Percentiles rank a stretch among this genome's conserved stretches.
Conservation (phyloP, 2,888 invertebrate species). For the Parnassius glacialis region DNA sequence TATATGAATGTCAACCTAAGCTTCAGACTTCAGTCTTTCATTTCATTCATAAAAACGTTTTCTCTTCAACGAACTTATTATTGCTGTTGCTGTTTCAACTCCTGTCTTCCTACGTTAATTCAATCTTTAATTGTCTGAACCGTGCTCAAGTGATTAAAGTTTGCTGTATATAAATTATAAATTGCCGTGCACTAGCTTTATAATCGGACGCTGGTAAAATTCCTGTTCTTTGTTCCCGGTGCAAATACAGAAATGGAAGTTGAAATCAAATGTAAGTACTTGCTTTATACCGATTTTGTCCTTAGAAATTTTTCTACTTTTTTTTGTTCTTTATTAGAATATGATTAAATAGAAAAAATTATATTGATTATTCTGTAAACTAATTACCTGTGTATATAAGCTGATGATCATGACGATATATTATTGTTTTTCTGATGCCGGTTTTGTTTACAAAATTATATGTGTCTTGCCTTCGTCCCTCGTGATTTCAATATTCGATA, state of each 20-base stretch:
- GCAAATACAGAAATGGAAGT: constrained; percentile 60
- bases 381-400: no score
- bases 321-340: not conserved
- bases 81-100: constrained; percentile 26
- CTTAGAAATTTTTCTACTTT: not conserved
- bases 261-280: constrained; percentile 65
- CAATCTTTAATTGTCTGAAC: constrained; percentile 64
- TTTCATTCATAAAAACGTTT: constrained; percentile 23
- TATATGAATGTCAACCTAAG: constrained; percentile 59
- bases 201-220: constrained; percentile 45
- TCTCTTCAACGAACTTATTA: constrained; percentile 15
- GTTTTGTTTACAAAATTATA: no score
- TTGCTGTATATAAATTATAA: constrained; percentile 44
- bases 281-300: not conserved
- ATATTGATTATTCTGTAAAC: no score
- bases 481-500: no score
- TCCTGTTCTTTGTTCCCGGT: constrained; percentile 36
- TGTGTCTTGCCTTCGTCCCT: no score
- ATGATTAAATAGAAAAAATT: not conserved
- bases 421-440: no score
- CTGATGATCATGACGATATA: no score
- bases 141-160: constrained; percentile 38
- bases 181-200: constrained; percentile 42
- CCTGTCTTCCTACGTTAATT: constrained; percentile 48
- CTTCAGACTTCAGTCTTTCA: constrained; percentile 20